Base-by-base conservation (phyloP, 2,888 invertebrate genomes). In the Apamea monoglypha region DNA sequence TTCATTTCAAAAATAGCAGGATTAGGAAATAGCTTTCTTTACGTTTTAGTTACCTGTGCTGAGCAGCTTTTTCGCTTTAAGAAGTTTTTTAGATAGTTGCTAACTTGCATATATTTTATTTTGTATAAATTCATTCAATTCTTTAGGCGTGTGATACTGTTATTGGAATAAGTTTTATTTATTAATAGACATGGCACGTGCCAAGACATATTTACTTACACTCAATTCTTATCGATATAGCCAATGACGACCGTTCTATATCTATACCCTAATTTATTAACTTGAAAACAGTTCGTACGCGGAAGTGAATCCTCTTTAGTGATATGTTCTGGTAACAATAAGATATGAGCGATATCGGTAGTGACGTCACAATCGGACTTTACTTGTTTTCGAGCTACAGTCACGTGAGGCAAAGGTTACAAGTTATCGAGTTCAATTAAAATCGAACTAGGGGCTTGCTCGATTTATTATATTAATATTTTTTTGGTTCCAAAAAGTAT, bases 351-450 rank as follows among this genome's bases (percentile, higher is more conserved):
- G 64, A 76, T 90, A 87, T 83, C 83, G 21, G 53, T 50, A 47
- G 56, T 75, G 59, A 84, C 88, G 88, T 86, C 84, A 87, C 80
- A 63, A 21, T 61, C 64, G 29, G 50, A 56, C 29, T 81, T 78
- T 84, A 74, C 80, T 84, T 89, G 89, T 84, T 89, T 87, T 80
- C 75, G 78, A 80, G 68, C 63, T 32, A 56, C 68, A 71, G 77
- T 89, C 84, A 89, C 82, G 84, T 89, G 90, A 89, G 80, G 63
- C 70, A 80, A 80, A 81, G 85, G 88, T 77, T 69, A 81, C 47
- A 32, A 78, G 78, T 78, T 84, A 88, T 87, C 82, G 47, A 80
- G 72, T 70, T 72, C 63, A 74, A 82, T 81, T 81, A 40, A 74
- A 87, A 79, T 25, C 21, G 47, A 79, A 69, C 53, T 64, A 50